These are phyloP conservation scores for Zaprionus ghesquierei DNA, from an alignment of 1,140 invertebrate genomes.

Conservation along the genomic window DNA sequence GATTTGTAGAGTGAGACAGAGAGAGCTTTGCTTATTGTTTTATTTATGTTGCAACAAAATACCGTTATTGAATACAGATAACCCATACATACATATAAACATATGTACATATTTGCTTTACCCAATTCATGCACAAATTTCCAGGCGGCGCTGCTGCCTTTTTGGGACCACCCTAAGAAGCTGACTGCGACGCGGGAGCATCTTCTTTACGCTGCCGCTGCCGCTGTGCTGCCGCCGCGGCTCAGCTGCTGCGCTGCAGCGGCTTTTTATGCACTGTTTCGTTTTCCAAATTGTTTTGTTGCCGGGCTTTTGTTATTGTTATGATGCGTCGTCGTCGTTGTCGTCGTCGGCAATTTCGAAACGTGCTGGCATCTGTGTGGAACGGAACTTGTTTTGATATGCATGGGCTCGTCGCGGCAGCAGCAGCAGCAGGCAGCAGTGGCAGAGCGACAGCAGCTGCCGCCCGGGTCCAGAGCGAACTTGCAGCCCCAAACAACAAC, in stretches of 20 bases:
- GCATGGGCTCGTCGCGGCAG: slow-evolving; percentile 51
- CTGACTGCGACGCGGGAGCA: slow-evolving; percentile 40
- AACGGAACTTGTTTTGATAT: slow-evolving; percentile 79
- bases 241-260: slow-evolving; percentile 26
- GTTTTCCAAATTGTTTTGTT: slow-evolving; percentile 61
- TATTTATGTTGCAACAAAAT: no score
- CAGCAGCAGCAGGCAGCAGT: slow-evolving; percentile 16
- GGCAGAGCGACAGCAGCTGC: slow-evolving; percentile 30
- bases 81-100: no score
- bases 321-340: slow-evolving; percentile 62
- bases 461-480: slow-evolving; percentile 52
- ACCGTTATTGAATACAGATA: no score
- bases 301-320: slow-evolving; percentile 71
- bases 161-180: slow-evolving; percentile 48
- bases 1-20: not conserved
- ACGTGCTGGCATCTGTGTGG: slow-evolving; percentile 78
- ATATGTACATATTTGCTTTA: not conserved
- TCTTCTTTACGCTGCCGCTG: slow-evolving; percentile 11
- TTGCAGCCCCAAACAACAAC: slow-evolving; percentile 42
- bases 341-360: slow-evolving; percentile 61
- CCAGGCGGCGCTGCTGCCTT: not conserved
- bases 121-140: not conserved
- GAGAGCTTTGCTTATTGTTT: not conserved
- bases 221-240: slow-evolving; percentile 12
- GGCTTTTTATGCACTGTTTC: slow-evolving; percentile 68